Evolutionary conservation across 2,113 vertebrate genomes (phyloP), one percentile per base, ranked within the genome.

Genomic region (Otolemur garnettii): DNA sequence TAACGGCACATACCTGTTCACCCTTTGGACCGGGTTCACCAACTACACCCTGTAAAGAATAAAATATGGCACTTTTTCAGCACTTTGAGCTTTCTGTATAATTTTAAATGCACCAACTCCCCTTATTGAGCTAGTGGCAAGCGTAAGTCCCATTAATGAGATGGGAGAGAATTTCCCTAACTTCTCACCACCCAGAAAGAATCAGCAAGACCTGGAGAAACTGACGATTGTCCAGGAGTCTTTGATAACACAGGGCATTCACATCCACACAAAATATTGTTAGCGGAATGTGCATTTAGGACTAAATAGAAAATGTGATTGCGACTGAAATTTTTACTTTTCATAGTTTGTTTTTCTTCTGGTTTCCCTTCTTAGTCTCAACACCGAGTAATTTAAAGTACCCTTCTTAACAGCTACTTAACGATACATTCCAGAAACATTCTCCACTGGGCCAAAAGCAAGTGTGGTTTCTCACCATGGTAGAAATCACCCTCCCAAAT

Each of bases 1-100:
- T 33, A 42, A 55, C 0, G 8, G 28, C 0, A 98, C 98, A 98
- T 97, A 99, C 99, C 98, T 99, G 99, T 79, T 99, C 99, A 98
- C 99, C 99, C 96, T 99, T 99, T 57, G 99, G 99, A 96, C 99
- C 99, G 68, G 96, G 78, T 77, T 99, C 99, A 92, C 99, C 99
- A 50, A 98, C 98, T 4, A 98, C 99, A 94, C 99, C 99, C 99
- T 99, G 94, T 64, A 96, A 53, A 5, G 60, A 96, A 96, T 75
- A 98, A 38, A 97, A 87, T 0, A 35, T 2, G 35, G 33, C 15
- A 7, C 38, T 33, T 3, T 84, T 66, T 97, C 28, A 98, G 24
- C 77, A 94, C 88, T 93, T 92, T 78, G 78, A 96, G 88, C 75
- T 64, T 35, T 30, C 45, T 68, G 13, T 64, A 53, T 45, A 82